Evolutionary conservation across 1,140 invertebrate species (phyloP).

Genomic region (Helicoverpa zea): DNA sequence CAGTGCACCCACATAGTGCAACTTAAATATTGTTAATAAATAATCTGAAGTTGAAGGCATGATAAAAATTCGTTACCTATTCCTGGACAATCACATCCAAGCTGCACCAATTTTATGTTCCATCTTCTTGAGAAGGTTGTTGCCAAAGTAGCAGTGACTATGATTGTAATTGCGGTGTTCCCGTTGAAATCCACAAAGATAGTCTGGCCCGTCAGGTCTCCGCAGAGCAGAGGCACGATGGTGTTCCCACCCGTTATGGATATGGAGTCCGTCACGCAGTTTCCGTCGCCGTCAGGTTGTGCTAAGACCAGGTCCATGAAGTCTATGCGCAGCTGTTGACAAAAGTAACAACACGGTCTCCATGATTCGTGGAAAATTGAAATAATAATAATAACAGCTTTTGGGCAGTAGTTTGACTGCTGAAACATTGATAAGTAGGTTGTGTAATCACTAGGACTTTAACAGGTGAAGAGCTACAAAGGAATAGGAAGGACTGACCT

Average conservation of each 20-base stretch:
- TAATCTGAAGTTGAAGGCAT: neutral
- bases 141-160: conserved; percentile 88
- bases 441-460: too few relatives aligned
- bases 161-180: conserved; percentile 89
- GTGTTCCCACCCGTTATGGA: conserved; percentile 90
- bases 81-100: conserved; percentile 90
- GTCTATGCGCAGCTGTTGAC: conserved; percentile 90
- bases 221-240: conserved; percentile 91
- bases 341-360: too few relatives aligned
- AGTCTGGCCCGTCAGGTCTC: conserved; percentile 93
- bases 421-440: too few relatives aligned
- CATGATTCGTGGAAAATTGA: too few relatives aligned
- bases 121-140: conserved; percentile 90
- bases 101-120: conserved; percentile 92
- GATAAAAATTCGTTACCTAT: conserved; percentile 83
- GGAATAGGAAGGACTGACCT: conserved; percentile 84
- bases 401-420: too few relatives aligned
- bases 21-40: neutral
- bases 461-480: neutral
- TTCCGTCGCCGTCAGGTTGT: conserved; percentile 91
- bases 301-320: conserved; percentile 91
- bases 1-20: too few relatives aligned
- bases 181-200: conserved; percentile 93
- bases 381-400: too few relatives aligned
- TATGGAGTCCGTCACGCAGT: conserved; percentile 91